phyloP scores from a whole-genome alignment of 2,113 vertebrate genomes.

The Rhodinocichla rosea region DNA sequence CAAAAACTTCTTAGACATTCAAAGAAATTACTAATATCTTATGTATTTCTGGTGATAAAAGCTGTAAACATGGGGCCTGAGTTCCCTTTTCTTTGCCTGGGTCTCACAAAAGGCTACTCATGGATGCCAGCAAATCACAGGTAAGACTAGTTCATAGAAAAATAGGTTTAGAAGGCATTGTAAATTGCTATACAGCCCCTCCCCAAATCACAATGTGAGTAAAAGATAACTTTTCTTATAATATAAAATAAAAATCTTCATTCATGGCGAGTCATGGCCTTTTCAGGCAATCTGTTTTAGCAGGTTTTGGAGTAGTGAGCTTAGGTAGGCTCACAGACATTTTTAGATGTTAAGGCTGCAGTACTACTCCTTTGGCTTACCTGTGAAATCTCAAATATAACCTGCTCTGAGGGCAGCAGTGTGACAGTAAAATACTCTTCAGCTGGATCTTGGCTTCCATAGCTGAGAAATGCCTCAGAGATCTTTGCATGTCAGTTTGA shows the following conservation, averaged over 20 bases:
- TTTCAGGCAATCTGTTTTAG: background rate
- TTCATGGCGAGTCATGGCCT: background rate
- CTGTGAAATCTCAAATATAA: background rate
- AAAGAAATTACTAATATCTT: background rate
- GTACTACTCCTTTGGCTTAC: background rate
- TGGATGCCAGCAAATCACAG: background rate
- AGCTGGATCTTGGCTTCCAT: background rate
- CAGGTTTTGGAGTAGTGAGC: background rate
- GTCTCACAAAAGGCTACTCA: background rate
- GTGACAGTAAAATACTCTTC: background rate
- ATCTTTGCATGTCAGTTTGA: background rate
- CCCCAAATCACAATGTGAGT: background rate
- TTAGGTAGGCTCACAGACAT: background rate
- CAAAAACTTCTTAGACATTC: background rate
- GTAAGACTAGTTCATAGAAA: background rate
- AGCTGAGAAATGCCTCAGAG: background rate
- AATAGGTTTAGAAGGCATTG: background rate
- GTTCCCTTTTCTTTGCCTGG: background rate
- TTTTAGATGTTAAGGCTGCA: background rate
- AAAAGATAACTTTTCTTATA: background rate
- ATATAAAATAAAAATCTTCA: background rate
- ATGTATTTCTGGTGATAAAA: background rate
- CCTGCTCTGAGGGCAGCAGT: background rate
- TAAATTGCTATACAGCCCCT: background rate
- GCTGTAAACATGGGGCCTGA: accelerated